phyloP scores from a whole-genome alignment of 2,888 invertebrate genomes.

The Lysandra coridon region DNA sequence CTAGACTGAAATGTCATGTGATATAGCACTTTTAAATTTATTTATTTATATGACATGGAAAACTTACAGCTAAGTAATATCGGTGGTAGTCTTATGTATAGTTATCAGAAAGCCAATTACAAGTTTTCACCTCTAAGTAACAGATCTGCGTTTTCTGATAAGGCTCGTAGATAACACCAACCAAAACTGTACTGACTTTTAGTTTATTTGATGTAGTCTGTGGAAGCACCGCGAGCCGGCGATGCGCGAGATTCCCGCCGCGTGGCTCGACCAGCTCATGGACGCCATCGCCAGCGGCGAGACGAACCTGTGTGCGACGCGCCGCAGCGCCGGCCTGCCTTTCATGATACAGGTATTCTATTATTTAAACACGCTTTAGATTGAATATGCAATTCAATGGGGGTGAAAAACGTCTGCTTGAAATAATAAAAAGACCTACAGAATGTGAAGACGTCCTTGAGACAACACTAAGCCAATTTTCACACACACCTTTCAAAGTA shows the following conservation, averaged over 20 bases:
- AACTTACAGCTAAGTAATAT: too few species aligned
- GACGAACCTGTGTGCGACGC: constrained; percentile 80
- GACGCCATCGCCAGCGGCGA: constrained; percentile 73
- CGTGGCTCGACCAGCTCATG: constrained; percentile 83
- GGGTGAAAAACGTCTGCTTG: too few species aligned
- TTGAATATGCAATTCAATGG: too few species aligned
- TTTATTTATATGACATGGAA: too few species aligned
- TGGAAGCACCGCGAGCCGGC: constrained; percentile 68
- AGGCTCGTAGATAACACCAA: not conserved
- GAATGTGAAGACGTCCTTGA: too few species aligned
- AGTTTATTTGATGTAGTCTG: constrained; percentile 48
- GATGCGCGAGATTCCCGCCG: constrained; percentile 81
- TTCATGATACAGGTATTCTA: constrained; percentile 89
- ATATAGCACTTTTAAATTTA: not conserved
- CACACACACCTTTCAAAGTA: too few species aligned
- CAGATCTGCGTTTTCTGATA: not conserved
- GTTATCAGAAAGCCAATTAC: too few species aligned
- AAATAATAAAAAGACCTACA: too few species aligned
- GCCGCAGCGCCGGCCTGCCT: constrained; percentile 96
- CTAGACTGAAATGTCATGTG: not conserved
- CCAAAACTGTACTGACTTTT: not conserved
- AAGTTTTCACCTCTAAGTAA: too few species aligned
- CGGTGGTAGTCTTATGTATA: too few species aligned
- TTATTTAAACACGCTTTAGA: not conserved
- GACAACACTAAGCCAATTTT: too few species aligned